These are phyloP conservation scores for Hydrolagus affinis DNA, from an alignment of 2,113 vertebrate genomes.

Conservation along the genomic window DNA sequence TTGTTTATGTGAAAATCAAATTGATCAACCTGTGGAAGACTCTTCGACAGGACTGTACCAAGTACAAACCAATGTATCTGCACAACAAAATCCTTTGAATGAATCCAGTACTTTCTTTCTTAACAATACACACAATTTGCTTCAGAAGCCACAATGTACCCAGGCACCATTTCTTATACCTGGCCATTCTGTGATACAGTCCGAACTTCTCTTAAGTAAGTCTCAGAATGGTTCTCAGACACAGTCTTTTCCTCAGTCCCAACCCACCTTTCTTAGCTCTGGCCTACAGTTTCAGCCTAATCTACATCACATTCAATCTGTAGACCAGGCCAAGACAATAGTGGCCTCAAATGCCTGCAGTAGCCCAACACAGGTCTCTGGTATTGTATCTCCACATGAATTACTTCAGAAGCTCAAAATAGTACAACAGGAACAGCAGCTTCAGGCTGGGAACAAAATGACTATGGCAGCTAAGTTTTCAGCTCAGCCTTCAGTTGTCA, in stretches of 20 bases:
- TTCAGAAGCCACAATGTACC: conserved; percentile 14
- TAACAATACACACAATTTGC: neutral
- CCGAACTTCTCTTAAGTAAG: neutral
- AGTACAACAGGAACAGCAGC: conserved; percentile 76
- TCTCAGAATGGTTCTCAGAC: conserved; percentile 15
- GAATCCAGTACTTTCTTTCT: neutral
- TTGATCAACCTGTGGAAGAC: conserved; percentile 36
- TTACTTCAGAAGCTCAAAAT: conserved; percentile 75
- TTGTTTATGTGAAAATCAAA: conserved; percentile 58
- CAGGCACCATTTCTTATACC: neutral
- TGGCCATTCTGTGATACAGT: neutral
- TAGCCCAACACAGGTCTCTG: neutral
- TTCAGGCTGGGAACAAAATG: conserved; percentile 48
- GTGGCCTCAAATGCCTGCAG: neutral
- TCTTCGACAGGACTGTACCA: conserved; percentile 62
- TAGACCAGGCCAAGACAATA: neutral
- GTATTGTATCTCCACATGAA: conserved; percentile 67
- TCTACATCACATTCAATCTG: too few species aligned
- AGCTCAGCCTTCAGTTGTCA: conserved; percentile 62
- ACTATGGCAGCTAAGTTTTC: conserved; percentile 73
- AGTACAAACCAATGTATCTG: neutral
- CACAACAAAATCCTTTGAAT: neutral
- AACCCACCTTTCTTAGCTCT: neutral
- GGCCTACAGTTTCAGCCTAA: neutral
- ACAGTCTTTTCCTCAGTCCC: neutral